Evolutionary conservation across 1,140 invertebrate genomes (phyloP).

Genomic region (Cydia amplana): DNA sequence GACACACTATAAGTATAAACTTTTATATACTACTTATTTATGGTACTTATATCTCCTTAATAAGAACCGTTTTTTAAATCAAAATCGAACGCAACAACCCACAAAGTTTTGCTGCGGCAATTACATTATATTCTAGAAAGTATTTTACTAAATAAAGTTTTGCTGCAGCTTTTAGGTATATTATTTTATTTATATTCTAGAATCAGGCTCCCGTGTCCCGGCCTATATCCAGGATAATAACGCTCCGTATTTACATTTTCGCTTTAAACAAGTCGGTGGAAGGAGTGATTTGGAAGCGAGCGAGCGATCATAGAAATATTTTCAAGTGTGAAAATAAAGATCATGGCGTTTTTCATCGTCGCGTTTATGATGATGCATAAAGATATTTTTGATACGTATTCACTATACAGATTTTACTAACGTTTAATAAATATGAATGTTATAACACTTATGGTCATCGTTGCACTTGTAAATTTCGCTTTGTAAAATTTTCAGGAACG

Average conservation of each 20-base stretch:
- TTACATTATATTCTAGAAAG: too few relatives aligned
- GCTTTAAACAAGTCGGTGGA: not conserved
- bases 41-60: too few relatives aligned
- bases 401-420: too few relatives aligned
- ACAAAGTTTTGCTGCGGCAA: too few relatives aligned
- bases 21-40: too few relatives aligned
- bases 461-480: too few relatives aligned
- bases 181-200: not conserved
- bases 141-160: not conserved
- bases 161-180: not conserved
- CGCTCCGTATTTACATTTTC: not conserved
- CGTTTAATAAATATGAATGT: too few relatives aligned
- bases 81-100: too few relatives aligned
- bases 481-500: too few relatives aligned
- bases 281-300: not conserved
- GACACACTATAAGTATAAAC: too few relatives aligned
- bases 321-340: not conserved
- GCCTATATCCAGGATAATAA: conserved; percentile 14
- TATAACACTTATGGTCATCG: too few relatives aligned
- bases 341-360: not conserved
- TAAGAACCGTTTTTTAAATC: too few relatives aligned
- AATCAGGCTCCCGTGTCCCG: not conserved
- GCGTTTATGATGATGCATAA: not conserved
- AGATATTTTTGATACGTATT: not conserved
- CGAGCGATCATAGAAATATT: not conserved